Evolutionary conservation across 2,888 invertebrate genomes (phyloP).

Genomic region (Euphydryas editha): DNA sequence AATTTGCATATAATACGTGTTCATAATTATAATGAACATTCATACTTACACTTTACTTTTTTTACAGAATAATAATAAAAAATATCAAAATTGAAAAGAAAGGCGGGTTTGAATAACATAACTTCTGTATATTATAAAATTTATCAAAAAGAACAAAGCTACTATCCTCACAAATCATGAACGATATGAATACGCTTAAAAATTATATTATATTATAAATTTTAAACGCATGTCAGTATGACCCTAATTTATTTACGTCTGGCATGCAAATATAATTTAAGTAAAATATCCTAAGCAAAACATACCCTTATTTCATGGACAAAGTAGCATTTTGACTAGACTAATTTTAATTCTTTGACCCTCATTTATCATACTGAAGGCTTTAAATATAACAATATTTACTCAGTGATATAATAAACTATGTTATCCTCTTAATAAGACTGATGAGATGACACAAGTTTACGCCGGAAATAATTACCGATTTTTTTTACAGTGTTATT

Average conservation of each 20-base stretch:
- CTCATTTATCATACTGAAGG: neutral
- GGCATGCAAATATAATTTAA: constrained; percentile 5
- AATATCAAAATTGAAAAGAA: too few species aligned
- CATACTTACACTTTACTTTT: too few species aligned
- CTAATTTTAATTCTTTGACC: neutral
- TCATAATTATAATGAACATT: too few species aligned
- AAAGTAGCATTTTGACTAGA: neutral
- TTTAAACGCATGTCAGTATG: neutral
- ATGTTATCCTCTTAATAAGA: neutral
- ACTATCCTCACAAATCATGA: neutral
- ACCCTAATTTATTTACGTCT: constrained; percentile 15
- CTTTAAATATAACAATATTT: neutral
- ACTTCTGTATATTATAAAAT: too few species aligned
- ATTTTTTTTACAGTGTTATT: too few species aligned
- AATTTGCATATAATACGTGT: too few species aligned
- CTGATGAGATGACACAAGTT: neutral
- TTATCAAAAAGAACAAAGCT: neutral
- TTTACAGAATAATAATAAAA: too few species aligned
- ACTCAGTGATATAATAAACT: neutral
- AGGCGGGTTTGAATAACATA: too few species aligned
- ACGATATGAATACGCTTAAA: neutral
- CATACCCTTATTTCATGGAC: neutral
- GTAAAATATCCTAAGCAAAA: constrained; percentile 10
- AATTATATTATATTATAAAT: constrained; percentile 1
- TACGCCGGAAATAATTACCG: too few species aligned